phyloP scores from a whole-genome alignment of 1,140 invertebrate genomes.

The Varroa destructor region DNA sequence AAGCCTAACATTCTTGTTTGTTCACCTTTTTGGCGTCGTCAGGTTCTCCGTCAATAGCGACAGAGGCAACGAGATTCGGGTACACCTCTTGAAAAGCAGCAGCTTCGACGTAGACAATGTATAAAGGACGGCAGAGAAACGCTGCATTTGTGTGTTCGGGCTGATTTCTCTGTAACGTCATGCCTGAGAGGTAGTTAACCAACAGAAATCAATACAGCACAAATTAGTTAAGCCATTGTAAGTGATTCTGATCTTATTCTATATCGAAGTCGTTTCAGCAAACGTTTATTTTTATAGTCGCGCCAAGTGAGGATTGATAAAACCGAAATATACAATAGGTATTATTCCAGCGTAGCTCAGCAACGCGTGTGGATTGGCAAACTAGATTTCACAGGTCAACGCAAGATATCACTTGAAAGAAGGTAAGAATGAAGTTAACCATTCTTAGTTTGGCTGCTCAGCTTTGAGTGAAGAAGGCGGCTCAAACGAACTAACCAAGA shows the following conservation, averaged over 20 bases:
- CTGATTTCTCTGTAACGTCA: slow-evolving; percentile 61
- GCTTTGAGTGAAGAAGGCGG: no score
- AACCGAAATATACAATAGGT: neutral
- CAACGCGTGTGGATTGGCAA: no score
- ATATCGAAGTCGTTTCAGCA: neutral
- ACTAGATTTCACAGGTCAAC: no score
- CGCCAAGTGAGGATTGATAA: neutral
- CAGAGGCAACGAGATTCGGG: neutral
- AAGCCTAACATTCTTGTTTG: neutral
- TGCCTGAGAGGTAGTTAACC: slow-evolving; percentile 30
- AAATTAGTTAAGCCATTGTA: neutral
- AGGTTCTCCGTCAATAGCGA: slow-evolving; percentile 1
- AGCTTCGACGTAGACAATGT: slow-evolving; percentile 71
- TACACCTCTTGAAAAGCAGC: slow-evolving; percentile 60
- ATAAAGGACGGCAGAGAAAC: slow-evolving; percentile 64
- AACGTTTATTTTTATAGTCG: no score
- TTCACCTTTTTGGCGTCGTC: slow-evolving; percentile 25
- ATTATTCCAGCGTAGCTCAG: neutral
- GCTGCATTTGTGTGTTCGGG: slow-evolving; percentile 58
- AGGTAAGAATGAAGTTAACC: no score
- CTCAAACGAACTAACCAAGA: slow-evolving; percentile 44
- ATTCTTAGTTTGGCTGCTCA: no score
- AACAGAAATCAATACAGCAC: neutral
- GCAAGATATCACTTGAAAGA: no score
- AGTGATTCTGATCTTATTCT: no score